These are phyloP conservation scores for Oreortyx pictus DNA, from an alignment of 2,797 vertebrate genomes.

Conservation along the genomic window DNA sequence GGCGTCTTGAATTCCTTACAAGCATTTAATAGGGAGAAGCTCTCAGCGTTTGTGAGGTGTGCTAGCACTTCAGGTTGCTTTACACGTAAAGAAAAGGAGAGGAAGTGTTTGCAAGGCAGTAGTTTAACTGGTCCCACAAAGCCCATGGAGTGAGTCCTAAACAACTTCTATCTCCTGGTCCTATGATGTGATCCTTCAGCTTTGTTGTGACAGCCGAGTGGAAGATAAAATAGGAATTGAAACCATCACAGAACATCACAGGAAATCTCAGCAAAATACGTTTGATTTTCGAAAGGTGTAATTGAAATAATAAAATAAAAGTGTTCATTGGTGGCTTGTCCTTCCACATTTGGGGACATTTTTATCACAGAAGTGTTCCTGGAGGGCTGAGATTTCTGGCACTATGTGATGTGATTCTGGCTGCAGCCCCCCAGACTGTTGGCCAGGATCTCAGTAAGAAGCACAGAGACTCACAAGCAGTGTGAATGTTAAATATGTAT, in stretches of 20 bases:
- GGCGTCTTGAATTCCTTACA: neutral
- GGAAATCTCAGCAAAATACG: neutral
- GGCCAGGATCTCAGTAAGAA: neutral
- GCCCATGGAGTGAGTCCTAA: neutral
- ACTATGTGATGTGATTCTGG: neutral
- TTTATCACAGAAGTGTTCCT: neutral
- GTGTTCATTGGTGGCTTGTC: neutral
- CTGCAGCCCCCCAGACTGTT: neutral
- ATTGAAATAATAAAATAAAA: neutral
- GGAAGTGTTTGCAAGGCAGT: neutral
- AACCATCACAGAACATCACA: conserved; percentile 9
- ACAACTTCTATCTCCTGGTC: neutral
- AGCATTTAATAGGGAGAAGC: neutral
- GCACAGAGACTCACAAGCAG: neutral
- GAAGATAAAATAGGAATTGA: conserved; percentile 12
- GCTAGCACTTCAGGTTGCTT: neutral
- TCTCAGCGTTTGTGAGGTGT: neutral
- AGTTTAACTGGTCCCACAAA: neutral
- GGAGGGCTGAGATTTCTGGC: neutral
- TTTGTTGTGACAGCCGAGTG: neutral
- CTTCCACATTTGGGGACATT: neutral
- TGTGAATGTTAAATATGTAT: neutral
- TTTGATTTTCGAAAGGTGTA: neutral
- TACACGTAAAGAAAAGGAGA: neutral
- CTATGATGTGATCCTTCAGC: neutral